These are phyloP conservation scores for Spisula solida DNA, from an alignment of 2,888 invertebrate species.

Conservation along the genomic window DNA sequence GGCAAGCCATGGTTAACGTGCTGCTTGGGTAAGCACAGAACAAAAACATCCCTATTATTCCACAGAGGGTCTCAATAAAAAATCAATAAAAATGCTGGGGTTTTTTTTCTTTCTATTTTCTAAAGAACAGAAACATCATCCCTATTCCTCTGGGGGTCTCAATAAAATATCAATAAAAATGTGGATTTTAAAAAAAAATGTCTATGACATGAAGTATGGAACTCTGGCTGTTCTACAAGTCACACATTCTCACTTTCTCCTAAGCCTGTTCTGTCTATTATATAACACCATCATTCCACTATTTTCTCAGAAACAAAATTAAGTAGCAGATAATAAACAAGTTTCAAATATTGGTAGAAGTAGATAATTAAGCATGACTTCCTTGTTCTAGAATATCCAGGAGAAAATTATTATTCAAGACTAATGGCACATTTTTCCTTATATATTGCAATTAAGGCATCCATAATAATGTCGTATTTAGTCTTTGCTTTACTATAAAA, in stretches of 20 bases:
- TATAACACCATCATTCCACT: background rate
- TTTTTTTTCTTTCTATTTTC: background rate
- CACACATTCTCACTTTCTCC: background rate
- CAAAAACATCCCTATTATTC: background rate
- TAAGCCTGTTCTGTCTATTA: background rate
- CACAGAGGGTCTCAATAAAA: background rate
- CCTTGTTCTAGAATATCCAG: background rate
- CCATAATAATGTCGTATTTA: no score
- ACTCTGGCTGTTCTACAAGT: background rate
- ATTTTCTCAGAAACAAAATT: background rate
- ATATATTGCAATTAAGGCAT: background rate
- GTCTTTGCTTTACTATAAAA: no score
- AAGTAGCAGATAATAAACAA: background rate
- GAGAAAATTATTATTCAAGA: background rate
- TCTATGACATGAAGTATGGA: background rate
- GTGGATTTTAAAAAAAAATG: no score
- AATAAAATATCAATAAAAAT: no score
- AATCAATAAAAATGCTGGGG: background rate
- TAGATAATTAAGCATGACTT: background rate
- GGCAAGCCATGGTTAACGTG: background rate
- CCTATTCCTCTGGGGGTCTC: no score
- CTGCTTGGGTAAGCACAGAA: background rate
- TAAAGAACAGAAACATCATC: background rate
- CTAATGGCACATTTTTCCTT: background rate
- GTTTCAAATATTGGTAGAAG: background rate